A percentile compares a stretch with the other conserved stretches of the same genome.
These are phyloP conservation scores for Peromyscus leucopus DNA, from an alignment of 2,113 vertebrate species.

Conservation along the genomic window DNA sequence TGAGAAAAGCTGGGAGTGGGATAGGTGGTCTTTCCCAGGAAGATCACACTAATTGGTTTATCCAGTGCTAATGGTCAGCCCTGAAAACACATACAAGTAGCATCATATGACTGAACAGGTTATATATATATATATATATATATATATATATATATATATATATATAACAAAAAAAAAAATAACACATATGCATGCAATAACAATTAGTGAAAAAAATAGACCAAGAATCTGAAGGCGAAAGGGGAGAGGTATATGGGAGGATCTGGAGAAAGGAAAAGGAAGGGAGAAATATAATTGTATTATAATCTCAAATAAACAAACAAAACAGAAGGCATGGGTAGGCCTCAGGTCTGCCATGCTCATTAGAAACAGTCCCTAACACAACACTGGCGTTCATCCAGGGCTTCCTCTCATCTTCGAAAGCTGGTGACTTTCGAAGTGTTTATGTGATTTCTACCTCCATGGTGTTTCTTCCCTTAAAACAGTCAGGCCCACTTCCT, in stretches of 20 bases:
- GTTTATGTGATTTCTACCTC: not conserved
- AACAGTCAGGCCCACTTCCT: not conserved
- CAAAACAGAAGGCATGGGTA: not conserved
- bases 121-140: not conserved
- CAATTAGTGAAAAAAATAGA: not conserved
- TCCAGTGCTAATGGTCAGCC: not conserved
- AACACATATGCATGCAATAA: not conserved
- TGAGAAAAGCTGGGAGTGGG: not conserved
- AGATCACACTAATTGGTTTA: not conserved
- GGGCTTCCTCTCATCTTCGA: not conserved
- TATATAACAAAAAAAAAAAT: no score
- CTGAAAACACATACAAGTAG: not conserved
- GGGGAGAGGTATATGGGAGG: not conserved
- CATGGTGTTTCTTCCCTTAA: not conserved
- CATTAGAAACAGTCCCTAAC: not conserved
- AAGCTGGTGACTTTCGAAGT: not conserved
- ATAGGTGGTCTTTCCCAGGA: not conserved
- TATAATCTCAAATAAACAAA: not conserved
- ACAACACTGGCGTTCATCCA: not conserved
- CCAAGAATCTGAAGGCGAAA: not conserved
- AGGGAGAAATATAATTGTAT: not conserved
- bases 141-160: not conserved
- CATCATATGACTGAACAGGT: not conserved
- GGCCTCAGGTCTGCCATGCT: not conserved
- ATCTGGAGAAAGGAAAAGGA: not conserved